phyloP scores from a whole-genome alignment of 2,113 vertebrate species.

The Bothrops jararaca region DNA sequence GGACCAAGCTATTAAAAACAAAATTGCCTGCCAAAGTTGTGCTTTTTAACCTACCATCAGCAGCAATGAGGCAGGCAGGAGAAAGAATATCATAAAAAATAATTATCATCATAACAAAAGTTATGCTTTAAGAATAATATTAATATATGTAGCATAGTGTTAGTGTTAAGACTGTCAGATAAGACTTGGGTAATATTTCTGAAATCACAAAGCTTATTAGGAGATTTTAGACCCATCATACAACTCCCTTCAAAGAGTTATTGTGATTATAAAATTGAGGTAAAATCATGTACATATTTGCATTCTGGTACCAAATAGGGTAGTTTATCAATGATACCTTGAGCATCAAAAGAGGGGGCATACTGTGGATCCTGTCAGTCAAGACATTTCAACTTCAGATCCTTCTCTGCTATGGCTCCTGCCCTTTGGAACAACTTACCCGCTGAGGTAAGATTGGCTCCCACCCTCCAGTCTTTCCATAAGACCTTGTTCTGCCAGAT shows the following conservation, averaged over 20 bases:
- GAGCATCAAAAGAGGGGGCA: not conserved
- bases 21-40: not conserved
- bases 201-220: not conserved
- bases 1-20: not conserved
- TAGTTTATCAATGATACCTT: slow-evolving; percentile 54
- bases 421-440: no score
- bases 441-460: no score
- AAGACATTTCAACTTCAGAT: no score
- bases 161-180: not conserved
- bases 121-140: not conserved
- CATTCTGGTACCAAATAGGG: slow-evolving; percentile 55
- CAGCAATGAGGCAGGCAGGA: not conserved
- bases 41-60: not conserved
- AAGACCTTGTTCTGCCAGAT: no score
- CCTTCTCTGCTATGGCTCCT: no score
- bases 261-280: not conserved
- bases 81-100: not conserved
- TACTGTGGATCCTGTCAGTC: no score
- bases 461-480: no score
- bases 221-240: not conserved
- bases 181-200: not conserved
- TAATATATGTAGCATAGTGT: not conserved
- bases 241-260: not conserved
- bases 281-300: slow-evolving; percentile 35
- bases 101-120: not conserved